phyloP scores from a whole-genome alignment of 35 echinoderm and acorn worm species.

The Patiria miniata region DNA sequence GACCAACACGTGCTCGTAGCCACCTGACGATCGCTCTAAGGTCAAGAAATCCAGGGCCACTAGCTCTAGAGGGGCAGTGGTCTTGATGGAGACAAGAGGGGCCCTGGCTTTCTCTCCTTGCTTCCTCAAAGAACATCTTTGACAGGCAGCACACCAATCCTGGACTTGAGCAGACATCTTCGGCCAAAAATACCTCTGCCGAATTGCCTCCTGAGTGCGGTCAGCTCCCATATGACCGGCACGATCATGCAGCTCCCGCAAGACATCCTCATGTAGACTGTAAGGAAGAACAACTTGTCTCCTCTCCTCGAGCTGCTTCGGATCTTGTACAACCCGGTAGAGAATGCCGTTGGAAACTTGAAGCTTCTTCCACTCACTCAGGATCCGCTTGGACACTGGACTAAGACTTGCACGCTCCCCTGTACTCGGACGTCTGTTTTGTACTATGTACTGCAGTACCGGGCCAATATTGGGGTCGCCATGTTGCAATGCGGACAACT shows the following conservation, averaged over 20 bases:
- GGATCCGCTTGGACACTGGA: background rate
- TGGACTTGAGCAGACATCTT: slow-evolving; percentile 38
- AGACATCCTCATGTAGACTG: background rate
- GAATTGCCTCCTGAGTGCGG: slow-evolving; percentile 36
- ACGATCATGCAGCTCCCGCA: slow-evolving; percentile 49
- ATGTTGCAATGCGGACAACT: background rate
- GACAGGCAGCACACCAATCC: slow-evolving; percentile 19
- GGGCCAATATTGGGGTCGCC: slow-evolving; percentile 17
- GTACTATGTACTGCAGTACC: background rate
- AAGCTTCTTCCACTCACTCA: slow-evolving; percentile 21
- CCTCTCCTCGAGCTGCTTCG: background rate
- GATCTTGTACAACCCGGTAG: background rate
- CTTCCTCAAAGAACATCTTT: slow-evolving; percentile 44
- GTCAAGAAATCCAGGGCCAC: slow-evolving; percentile 53
- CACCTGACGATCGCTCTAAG: slow-evolving; percentile 54
- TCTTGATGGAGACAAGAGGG: slow-evolving; percentile 44
- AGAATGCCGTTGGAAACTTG: background rate
- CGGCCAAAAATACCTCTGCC: slow-evolving; percentile 54
- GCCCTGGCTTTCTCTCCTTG: background rate
- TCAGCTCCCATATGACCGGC: slow-evolving; percentile 60
- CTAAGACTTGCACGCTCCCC: background rate
- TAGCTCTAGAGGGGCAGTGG: slow-evolving; percentile 65
- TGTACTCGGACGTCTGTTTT: background rate
- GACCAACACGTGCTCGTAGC: slow-evolving; percentile 71
- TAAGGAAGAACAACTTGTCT: slow-evolving; percentile 56